A percentile compares a stretch with the other conserved stretches of the same genome.
These are phyloP conservation scores for Nanorana parkeri DNA, from an alignment of 2,113 vertebrate species.

Conservation along the genomic window DNA sequence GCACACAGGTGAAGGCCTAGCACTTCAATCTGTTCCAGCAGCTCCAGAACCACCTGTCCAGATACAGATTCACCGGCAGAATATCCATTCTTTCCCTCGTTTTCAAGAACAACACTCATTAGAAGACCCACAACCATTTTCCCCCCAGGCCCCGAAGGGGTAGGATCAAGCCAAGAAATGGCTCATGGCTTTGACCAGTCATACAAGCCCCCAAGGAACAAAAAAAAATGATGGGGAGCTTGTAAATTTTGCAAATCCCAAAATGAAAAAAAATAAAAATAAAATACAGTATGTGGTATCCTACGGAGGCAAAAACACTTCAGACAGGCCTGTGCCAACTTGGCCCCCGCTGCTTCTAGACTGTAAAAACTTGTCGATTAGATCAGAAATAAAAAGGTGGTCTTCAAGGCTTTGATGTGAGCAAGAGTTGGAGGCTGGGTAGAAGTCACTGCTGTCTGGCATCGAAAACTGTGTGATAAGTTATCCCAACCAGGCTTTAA, in stretches of 20 bases:
- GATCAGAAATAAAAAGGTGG: not conserved
- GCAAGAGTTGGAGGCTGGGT: slow-evolving; percentile 35
- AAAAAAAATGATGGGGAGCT: not conserved
- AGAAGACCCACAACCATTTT: slow-evolving; percentile 57
- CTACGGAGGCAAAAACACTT: slow-evolving; percentile 28
- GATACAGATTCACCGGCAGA: slow-evolving; percentile 72
- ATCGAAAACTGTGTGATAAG: not conserved
- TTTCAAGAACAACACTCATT: slow-evolving; percentile 69
- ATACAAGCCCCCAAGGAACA: not conserved
- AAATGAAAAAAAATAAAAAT: no score
- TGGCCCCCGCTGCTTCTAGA: not conserved
- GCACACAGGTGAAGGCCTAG: slow-evolving; percentile 68
- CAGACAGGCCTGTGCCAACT: not conserved
- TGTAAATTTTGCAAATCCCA: not conserved
- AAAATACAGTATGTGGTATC: no score
- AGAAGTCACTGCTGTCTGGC: slow-evolving; percentile 4
- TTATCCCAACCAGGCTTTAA: not conserved
- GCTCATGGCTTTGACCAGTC: not conserved
- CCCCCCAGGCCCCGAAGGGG: not conserved
- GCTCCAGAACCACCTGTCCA: slow-evolving; percentile 74
- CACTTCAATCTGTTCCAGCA: slow-evolving; percentile 63
- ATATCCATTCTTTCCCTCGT: slow-evolving; percentile 66
- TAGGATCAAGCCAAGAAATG: not conserved
- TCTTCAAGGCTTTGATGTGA: not conserved
- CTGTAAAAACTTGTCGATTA: not conserved